A percentile compares a stretch with the other conserved stretches of the same genome.
Conservation (phyloP, 2,888 invertebrate species). For the Baronia brevicornis region DNA sequence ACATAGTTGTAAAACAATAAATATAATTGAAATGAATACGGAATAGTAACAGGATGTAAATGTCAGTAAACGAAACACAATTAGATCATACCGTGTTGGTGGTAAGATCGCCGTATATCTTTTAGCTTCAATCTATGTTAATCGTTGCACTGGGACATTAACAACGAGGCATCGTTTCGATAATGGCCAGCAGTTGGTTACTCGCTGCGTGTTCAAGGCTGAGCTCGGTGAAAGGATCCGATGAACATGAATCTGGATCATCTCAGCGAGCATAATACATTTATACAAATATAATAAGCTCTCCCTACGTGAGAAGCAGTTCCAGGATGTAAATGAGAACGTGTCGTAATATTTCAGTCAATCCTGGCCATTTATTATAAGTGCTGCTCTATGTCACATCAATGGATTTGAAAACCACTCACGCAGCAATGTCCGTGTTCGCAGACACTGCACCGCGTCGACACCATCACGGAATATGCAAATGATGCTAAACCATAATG, state of each 20-base stretch:
- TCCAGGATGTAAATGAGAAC: conserved; percentile 5
- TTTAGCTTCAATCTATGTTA: conserved; percentile 60
- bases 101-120: conserved; percentile 48
- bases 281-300: conserved; percentile 5
- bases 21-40: conserved; percentile 12
- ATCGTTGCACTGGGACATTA: conserved; percentile 59
- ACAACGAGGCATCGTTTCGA: conserved; percentile 48
- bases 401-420: conserved; percentile 6
- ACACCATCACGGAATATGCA: conserved; percentile 60
- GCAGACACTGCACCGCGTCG: conserved; percentile 33
- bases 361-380: conserved; percentile 8
- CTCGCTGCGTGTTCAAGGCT: conserved; percentile 55
- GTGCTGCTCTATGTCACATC: conserved; percentile 8
- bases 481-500: conserved; percentile 55
- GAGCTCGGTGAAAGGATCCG: conserved; percentile 61
- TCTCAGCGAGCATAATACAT: conserved; percentile 36
- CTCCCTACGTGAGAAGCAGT: conserved; percentile 6
- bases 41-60: conserved; percentile 25
- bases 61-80: conserved; percentile 37
- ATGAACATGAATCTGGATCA: conserved; percentile 69
- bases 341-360: conserved; percentile 8
- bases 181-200: conserved; percentile 59
- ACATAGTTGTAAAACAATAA: conserved; percentile 1
- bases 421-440: conserved; percentile 18
- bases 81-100: conserved; percentile 36